Conservation (phyloP, 2,888 invertebrate genomes). For the Allophyes oxyacanthae region DNA sequence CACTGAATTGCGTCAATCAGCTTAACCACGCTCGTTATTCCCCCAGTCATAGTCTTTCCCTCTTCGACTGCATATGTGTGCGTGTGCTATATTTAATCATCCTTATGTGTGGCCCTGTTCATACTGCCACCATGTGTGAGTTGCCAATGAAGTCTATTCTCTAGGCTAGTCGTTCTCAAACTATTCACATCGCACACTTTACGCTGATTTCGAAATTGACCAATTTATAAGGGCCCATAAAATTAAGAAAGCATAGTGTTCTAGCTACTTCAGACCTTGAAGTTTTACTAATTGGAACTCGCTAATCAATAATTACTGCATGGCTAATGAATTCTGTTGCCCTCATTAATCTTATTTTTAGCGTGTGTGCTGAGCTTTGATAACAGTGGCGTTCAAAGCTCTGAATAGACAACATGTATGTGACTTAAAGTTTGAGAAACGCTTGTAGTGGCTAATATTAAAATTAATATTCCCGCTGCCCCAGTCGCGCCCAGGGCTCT, state of each 20-base stretch:
- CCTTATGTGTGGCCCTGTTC: slow-evolving; percentile 78
- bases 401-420: slow-evolving; percentile 47
- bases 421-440: slow-evolving; percentile 76
- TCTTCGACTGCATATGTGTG: slow-evolving; percentile 67
- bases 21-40: slow-evolving; percentile 78
- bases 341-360: slow-evolving; percentile 57
- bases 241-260: slow-evolving; percentile 43
- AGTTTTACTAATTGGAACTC: slow-evolving; percentile 58
- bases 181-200: slow-evolving; percentile 45
- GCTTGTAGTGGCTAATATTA: slow-evolving; percentile 83
- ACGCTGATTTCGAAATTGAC: slow-evolving; percentile 18
- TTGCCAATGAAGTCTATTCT: slow-evolving; percentile 86
- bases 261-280: slow-evolving; percentile 62
- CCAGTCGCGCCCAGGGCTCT: slow-evolving; percentile 84
- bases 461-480: slow-evolving; percentile 85
- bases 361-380: slow-evolving; percentile 45
- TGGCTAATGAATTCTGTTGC: slow-evolving; percentile 67
- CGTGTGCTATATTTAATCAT: slow-evolving; percentile 85
- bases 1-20: slow-evolving; percentile 84
- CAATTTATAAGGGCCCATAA: slow-evolving; percentile 42
- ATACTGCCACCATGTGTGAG: slow-evolving; percentile 81
- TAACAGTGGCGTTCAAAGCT: slow-evolving; percentile 52
- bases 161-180: slow-evolving; percentile 78
- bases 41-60: slow-evolving; percentile 79
- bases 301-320: slow-evolving; percentile 66